Conservation (phyloP, 1,140 invertebrate genomes). For the Coptotermes formosanus region DNA sequence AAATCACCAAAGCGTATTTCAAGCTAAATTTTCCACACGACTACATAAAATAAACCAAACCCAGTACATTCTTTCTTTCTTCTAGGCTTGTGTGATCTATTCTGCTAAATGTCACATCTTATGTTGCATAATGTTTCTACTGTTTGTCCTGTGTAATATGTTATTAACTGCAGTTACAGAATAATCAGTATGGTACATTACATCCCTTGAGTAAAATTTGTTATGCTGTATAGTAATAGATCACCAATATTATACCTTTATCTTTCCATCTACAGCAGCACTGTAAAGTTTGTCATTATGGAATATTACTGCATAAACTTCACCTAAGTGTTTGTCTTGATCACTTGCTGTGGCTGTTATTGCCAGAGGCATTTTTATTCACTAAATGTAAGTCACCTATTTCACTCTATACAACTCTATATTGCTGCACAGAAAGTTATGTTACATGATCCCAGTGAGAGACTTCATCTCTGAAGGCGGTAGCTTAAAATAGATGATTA, state of each 20-base stretch:
- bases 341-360: constrained; percentile 41
- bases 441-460: neutral
- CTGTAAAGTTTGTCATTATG: constrained; percentile 48
- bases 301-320: constrained; percentile 46
- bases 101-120: too few relatives aligned
- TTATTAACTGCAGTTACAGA: too few relatives aligned
- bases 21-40: too few relatives aligned
- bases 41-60: too few relatives aligned
- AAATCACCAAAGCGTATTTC: too few relatives aligned
- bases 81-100: too few relatives aligned
- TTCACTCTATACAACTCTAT: neutral
- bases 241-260: constrained; percentile 45
- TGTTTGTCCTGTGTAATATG: too few relatives aligned
- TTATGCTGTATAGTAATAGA: too few relatives aligned
- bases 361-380: constrained; percentile 41
- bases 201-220: too few relatives aligned
- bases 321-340: constrained; percentile 46
- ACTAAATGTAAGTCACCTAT: neutral
- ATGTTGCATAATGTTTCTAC: too few relatives aligned
- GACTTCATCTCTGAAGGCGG: neutral
- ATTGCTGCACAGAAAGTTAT: neutral
- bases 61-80: too few relatives aligned
- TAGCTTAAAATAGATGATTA: neutral
- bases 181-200: too few relatives aligned
- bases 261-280: constrained; percentile 51